phyloP scores from a whole-genome alignment of 1,140 invertebrate genomes.

The Oryctes rhinoceros region DNA sequence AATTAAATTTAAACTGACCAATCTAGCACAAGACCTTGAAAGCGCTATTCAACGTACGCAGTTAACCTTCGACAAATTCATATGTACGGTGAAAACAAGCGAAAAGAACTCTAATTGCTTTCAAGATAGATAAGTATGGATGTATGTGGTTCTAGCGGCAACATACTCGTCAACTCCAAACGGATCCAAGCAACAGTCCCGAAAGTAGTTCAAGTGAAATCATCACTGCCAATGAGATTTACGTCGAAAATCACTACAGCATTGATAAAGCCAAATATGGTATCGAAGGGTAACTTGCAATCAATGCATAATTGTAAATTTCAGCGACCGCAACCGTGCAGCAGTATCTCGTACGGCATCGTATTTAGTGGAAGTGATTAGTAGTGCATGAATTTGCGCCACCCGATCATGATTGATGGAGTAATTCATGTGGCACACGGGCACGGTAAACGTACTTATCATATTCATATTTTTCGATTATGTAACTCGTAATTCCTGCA shows the following conservation, averaged over 20 bases:
- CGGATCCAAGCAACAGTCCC: not conserved
- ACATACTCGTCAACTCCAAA: not conserved
- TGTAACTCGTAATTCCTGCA: conserved; percentile 10
- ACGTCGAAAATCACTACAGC: not conserved
- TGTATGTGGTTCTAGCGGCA: too few relatives aligned
- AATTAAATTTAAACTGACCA: too few relatives aligned
- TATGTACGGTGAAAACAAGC: too few relatives aligned
- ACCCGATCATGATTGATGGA: conserved; percentile 15
- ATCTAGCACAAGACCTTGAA: too few relatives aligned
- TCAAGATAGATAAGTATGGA: too few relatives aligned
- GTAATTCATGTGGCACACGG: not conserved
- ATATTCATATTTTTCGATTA: conserved; percentile 6
- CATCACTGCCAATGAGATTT: not conserved
- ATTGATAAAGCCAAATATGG: conserved; percentile 28
- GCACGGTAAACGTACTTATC: conserved; percentile 1
- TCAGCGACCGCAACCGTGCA: not conserved
- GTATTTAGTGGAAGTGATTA: conserved; percentile 11
- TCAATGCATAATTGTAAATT: not conserved
- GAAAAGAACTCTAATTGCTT: too few relatives aligned
- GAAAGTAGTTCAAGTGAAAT: conserved; percentile 28
- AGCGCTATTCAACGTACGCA: too few relatives aligned
- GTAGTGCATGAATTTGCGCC: conserved; percentile 13
- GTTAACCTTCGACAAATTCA: too few relatives aligned
- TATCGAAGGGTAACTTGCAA: conserved; percentile 29
- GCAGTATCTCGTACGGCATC: not conserved